phyloP scores from a whole-genome alignment of 2,797 vertebrate species.

The Anabacerthia variegaticeps region DNA sequence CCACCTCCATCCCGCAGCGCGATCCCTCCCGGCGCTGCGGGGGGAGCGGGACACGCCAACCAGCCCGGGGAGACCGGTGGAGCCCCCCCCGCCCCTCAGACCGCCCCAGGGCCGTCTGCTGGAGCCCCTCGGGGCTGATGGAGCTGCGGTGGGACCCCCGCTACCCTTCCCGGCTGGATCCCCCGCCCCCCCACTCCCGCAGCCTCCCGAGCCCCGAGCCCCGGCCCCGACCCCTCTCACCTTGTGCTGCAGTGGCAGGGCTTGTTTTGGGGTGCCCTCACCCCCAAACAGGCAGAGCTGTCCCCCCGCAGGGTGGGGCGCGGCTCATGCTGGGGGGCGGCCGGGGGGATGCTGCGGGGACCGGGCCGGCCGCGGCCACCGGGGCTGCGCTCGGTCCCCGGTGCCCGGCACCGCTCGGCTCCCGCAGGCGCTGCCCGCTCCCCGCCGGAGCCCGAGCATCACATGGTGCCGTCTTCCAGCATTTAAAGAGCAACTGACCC shows the following conservation, averaged over 20 bases:
- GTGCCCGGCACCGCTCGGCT: not conserved
- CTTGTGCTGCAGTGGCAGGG: not conserved
- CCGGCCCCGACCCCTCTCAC: not conserved
- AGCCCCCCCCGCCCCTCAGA: not conserved
- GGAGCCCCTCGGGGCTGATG: not conserved
- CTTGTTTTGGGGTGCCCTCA: not conserved
- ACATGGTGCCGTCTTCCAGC: constrained; percentile 27
- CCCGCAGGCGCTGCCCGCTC: constrained; percentile 5
- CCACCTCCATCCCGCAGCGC: not conserved
- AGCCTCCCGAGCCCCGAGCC: not conserved
- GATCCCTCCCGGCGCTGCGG: not conserved
- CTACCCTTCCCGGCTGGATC: not conserved
- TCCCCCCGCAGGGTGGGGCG: not conserved
- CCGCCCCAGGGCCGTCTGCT: not conserved
- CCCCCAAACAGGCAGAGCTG: not conserved
- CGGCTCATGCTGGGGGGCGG: not conserved
- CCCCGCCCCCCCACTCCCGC: not conserved
- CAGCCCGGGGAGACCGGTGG: not conserved
- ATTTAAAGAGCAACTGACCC: constrained; percentile 45
- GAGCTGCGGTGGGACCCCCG: not conserved
- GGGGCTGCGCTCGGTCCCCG: not conserved
- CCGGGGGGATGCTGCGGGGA: not conserved
- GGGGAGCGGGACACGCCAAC: not conserved
- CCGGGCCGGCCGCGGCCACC: not conserved
- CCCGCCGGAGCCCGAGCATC: constrained; percentile 3